A percentile compares a stretch with the other conserved stretches of the same genome.
Evolutionary conservation across 2,113 vertebrate species (phyloP).

Genomic region (Atractosteus spatula): DNA sequence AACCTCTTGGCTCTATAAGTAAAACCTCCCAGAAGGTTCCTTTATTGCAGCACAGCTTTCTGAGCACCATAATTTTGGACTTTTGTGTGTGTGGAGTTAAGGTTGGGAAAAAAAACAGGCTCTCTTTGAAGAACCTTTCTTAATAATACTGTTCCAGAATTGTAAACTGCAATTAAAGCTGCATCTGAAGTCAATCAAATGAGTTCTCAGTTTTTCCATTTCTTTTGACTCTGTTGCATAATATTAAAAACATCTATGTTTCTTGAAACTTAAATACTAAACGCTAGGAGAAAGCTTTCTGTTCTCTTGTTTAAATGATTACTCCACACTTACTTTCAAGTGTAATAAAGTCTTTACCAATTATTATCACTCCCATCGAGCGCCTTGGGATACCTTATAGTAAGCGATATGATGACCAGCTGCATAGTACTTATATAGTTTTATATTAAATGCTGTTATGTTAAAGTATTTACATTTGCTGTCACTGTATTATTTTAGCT

Average conservation of each 20-base stretch:
- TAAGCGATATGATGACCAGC: too few relatives aligned
- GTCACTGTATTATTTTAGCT: too few relatives aligned
- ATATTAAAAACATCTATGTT: too few relatives aligned
- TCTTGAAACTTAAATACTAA: background rate
- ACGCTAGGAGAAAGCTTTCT: background rate
- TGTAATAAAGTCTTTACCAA: too few relatives aligned
- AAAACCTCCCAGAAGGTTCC: background rate
- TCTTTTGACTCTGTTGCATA: background rate
- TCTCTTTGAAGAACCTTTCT: background rate
- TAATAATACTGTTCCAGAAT: background rate
- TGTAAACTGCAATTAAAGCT: slow-evolving; percentile 7
- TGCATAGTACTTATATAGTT: too few relatives aligned
- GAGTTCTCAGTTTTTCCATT: background rate
- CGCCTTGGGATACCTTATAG: too few relatives aligned
- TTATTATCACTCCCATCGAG: too few relatives aligned
- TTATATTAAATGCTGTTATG: too few relatives aligned
- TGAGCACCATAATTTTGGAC: background rate
- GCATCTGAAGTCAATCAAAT: slow-evolving; percentile 8
- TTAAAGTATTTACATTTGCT: too few relatives aligned
- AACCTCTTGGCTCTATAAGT: background rate
- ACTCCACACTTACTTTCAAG: too few relatives aligned
- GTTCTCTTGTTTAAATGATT: too few relatives aligned
- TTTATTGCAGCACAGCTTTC: slow-evolving; percentile 3
- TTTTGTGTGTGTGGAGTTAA: background rate
- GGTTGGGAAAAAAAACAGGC: slow-evolving; percentile 2